Conservation (phyloP, 2,113 vertebrate species). For the Microcebus murinus region DNA sequence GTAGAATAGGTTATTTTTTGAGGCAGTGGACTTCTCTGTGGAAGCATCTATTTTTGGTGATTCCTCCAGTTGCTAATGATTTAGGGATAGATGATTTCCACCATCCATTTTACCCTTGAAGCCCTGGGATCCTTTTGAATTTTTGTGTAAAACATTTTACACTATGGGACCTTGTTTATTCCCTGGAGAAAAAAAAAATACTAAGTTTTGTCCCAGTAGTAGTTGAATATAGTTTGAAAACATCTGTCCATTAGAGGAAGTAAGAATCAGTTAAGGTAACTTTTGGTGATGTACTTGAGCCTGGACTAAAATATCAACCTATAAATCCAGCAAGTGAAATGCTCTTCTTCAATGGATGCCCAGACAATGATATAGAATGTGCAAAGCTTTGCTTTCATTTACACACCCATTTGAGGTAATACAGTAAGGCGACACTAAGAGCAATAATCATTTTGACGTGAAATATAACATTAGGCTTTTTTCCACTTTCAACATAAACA, state of each 20-base stretch:
- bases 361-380: background rate
- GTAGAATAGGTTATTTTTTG: background rate
- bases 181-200: background rate
- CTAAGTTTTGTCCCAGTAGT: background rate
- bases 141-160: background rate
- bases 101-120: background rate
- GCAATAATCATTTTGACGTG: slow-evolving; percentile 64
- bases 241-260: background rate
- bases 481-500: slow-evolving; percentile 67
- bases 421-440: slow-evolving; percentile 47
- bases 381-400: background rate
- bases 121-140: background rate
- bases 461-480: slow-evolving; percentile 68
- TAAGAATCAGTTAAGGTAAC: background rate
- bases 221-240: slow-evolving; percentile 28
- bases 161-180: background rate
- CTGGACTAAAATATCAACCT: background rate
- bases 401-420: slow-evolving; percentile 40
- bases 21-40: background rate
- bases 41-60: background rate
- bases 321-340: background rate
- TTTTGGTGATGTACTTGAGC: background rate
- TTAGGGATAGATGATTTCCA: background rate
- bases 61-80: background rate
- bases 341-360: background rate